A percentile compares a stretch with the other conserved stretches of the same genome.
phyloP scores from a whole-genome alignment of 2,113 vertebrate species.

The Athene cunicularia region DNA sequence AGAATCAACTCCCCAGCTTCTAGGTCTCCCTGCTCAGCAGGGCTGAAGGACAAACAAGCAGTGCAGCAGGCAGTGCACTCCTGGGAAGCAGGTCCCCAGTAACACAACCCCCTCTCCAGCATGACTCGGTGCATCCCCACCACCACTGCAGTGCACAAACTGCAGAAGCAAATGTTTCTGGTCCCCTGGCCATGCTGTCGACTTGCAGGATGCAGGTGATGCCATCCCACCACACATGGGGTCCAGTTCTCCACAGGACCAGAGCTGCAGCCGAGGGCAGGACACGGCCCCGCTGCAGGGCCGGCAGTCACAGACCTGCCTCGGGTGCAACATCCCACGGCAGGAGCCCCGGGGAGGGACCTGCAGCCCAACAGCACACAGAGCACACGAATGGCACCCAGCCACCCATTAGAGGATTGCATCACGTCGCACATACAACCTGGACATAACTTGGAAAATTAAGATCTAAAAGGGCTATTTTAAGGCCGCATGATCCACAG shows the following conservation, averaged over 20 bases:
- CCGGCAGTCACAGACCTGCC: too few relatives aligned
- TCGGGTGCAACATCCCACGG: background rate
- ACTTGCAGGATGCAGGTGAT: background rate
- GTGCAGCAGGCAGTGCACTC: too few relatives aligned
- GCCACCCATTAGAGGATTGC: background rate
- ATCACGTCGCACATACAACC: background rate
- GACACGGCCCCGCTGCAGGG: background rate
- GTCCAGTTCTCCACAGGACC: background rate
- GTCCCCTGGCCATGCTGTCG: too few relatives aligned
- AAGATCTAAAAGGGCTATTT: background rate
- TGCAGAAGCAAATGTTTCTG: too few relatives aligned
- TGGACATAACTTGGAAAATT: background rate
- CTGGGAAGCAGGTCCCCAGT: too few relatives aligned
- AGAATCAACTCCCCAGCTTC: too few relatives aligned
- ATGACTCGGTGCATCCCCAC: too few relatives aligned
- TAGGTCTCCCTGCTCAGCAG: too few relatives aligned
- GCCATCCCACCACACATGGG: background rate
- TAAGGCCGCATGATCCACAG: background rate
- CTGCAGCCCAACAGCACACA: background rate
- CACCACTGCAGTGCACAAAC: too few relatives aligned
- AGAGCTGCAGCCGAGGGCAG: background rate
- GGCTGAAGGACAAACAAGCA: too few relatives aligned
- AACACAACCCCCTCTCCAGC: too few relatives aligned
- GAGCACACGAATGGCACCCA: background rate
- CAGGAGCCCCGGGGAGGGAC: background rate